Conservation (phyloP, 2,113 vertebrate genomes). For the Chauna torquata region DNA sequence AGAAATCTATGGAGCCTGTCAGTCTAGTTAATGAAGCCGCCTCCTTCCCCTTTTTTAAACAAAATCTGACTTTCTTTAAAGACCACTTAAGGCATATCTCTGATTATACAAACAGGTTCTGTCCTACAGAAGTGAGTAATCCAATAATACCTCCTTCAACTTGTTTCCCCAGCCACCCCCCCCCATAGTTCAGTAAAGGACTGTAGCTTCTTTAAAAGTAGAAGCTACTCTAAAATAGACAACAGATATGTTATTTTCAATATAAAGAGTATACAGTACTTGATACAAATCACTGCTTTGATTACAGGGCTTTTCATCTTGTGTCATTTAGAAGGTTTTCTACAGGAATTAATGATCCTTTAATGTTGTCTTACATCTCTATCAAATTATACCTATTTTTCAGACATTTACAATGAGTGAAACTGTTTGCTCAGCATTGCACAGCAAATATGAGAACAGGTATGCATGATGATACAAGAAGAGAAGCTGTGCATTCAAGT, state of each 20-base stretch:
- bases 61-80: constrained; percentile 76
- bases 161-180: not conserved
- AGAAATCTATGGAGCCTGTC: constrained; percentile 81
- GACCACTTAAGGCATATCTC: constrained; percentile 75
- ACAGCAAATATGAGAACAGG: not conserved
- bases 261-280: not conserved
- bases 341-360: not conserved
- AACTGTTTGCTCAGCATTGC: not conserved
- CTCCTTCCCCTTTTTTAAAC: constrained; percentile 71
- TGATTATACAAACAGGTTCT: constrained; percentile 75
- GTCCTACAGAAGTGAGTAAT: constrained; percentile 62
- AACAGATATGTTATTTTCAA: not conserved
- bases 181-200: not conserved
- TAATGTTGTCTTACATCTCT: not conserved
- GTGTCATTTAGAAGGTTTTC: not conserved
- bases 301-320: not conserved
- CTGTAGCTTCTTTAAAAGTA: not conserved
- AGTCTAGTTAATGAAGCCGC: constrained; percentile 79
- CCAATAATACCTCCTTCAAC: constrained; percentile 41
- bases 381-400: not conserved
- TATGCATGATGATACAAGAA: not conserved
- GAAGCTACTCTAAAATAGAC: not conserved
- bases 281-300: not conserved
- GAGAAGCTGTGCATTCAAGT: not conserved
- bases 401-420: not conserved